Evolutionary conservation across 1,140 invertebrate species (phyloP).

Genomic region (Magallana ariakensis): DNA sequence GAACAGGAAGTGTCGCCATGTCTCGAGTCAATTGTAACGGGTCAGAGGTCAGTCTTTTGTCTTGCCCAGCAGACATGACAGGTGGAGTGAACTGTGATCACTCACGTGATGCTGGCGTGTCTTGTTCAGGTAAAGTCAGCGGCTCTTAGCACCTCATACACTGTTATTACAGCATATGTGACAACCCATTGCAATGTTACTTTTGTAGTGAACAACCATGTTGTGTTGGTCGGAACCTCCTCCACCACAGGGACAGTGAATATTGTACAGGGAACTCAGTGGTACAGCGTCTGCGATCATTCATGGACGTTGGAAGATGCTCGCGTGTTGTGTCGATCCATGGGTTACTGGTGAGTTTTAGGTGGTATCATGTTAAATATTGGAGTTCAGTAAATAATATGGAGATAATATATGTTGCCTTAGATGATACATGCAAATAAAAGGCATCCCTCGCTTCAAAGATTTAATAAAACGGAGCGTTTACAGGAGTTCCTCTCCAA

Average conservation of each 20-base stretch:
- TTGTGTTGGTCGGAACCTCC: neutral
- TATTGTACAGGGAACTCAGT: neutral
- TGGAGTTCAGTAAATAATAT: no score
- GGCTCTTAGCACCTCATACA: neutral
- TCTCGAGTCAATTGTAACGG: constrained; percentile 51
- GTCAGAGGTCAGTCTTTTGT: constrained; percentile 36
- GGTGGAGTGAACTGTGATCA: constrained; percentile 54
- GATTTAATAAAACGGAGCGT: no score
- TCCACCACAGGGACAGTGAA: neutral
- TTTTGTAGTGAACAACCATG: constrained; percentile 11
- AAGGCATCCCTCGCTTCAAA: no score
- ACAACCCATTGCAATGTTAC: neutral
- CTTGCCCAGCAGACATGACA: neutral
- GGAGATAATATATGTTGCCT: no score
- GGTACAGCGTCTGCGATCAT: constrained; percentile 29
- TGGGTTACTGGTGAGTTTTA: constrained; percentile 33
- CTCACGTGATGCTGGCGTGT: constrained; percentile 45
- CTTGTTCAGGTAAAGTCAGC: constrained; percentile 18
- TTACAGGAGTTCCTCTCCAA: constrained; percentile 45
- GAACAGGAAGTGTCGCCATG: constrained; percentile 25
- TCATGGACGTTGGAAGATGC: constrained; percentile 44
- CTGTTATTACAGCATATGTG: no score
- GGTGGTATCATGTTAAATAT: no score
- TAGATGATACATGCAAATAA: no score
- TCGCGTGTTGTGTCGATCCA: constrained; percentile 42